These are phyloP conservation scores for Engystomops pustulosus DNA, from an alignment of 2,113 vertebrate species.

Conservation along the genomic window DNA sequence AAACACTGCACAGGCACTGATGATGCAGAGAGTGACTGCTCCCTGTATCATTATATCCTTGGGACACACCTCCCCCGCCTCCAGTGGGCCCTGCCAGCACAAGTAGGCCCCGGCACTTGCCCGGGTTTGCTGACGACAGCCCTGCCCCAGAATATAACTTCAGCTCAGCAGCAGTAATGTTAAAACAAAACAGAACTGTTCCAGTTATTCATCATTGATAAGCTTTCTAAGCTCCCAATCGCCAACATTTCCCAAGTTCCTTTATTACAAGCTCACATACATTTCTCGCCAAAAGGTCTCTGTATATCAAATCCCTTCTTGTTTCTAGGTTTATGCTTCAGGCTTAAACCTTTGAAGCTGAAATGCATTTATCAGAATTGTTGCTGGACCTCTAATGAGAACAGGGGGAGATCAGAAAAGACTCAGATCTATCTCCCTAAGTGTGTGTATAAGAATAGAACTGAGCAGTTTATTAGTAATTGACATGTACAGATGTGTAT, in stretches of 20 bases:
- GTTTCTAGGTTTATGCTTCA: slow-evolving; percentile 45
- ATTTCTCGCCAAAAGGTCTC: slow-evolving; percentile 10
- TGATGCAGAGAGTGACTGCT: no score
- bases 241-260: slow-evolving; percentile 27
- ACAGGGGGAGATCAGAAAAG: slow-evolving; percentile 49
- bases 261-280: slow-evolving; percentile 16
- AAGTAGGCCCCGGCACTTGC: no score
- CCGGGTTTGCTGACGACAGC: no score
- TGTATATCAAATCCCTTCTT: slow-evolving; percentile 50
- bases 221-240: slow-evolving; percentile 26
- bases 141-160: no score
- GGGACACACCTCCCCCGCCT: no score
- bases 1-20: no score
- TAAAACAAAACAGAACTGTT: not conserved
- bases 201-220: slow-evolving; percentile 20
- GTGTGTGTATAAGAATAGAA: slow-evolving; percentile 46
- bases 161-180: not conserved
- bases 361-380: slow-evolving; percentile 51
- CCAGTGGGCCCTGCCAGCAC: no score
- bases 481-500: slow-evolving; percentile 3
- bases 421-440: slow-evolving; percentile 43
- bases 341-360: slow-evolving; percentile 47
- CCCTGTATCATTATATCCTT: no score
- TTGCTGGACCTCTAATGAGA: slow-evolving; percentile 39
- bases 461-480: slow-evolving; percentile 23